Percentiles rank a stretch among this genome's conserved stretches.
These are phyloP conservation scores for Alviniconcha marisindica DNA, from an alignment of 1,140 invertebrate species.

Conservation along the genomic window DNA sequence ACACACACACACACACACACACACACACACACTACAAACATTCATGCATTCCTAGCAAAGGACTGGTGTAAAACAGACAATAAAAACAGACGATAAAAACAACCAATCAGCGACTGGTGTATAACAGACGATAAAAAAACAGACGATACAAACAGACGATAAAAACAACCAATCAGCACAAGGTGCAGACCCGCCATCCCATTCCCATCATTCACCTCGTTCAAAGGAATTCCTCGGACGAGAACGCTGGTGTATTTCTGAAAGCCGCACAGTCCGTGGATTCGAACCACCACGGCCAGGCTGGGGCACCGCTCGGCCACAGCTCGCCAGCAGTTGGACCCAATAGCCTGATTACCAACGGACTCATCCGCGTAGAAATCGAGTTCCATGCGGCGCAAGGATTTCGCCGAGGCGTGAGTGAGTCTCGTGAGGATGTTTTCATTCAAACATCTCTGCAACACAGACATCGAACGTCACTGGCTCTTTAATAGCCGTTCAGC, in stretches of 20 bases:
- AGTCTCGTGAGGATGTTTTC: not conserved
- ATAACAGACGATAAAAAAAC: no score
- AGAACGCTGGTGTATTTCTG: conserved; percentile 22
- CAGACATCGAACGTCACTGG: no score
- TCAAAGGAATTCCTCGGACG: not conserved
- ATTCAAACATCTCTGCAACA: not conserved
- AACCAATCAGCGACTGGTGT: no score
- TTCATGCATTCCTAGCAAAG: no score
- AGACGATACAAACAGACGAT: no score
- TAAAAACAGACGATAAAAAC: no score
- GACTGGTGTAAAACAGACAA: no score
- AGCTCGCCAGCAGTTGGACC: not conserved
- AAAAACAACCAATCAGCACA: no score
- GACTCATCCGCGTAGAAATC: conserved; percentile 13
- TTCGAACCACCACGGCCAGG: not conserved
- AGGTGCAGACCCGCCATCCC: not conserved
- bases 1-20: no score
- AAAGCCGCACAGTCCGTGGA: conserved; percentile 10
- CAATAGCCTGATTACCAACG: not conserved
- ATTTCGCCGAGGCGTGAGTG: not conserved
- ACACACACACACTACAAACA: no score
- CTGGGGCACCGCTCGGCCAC: not conserved
- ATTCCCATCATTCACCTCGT: not conserved
- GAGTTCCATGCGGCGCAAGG: not conserved
- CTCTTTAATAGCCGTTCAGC: no score